A percentile compares a stretch with the other conserved stretches of the same genome.
Conservation (phyloP, 1,140 invertebrate species). For the Daktulosphaira vitifoliae region DNA sequence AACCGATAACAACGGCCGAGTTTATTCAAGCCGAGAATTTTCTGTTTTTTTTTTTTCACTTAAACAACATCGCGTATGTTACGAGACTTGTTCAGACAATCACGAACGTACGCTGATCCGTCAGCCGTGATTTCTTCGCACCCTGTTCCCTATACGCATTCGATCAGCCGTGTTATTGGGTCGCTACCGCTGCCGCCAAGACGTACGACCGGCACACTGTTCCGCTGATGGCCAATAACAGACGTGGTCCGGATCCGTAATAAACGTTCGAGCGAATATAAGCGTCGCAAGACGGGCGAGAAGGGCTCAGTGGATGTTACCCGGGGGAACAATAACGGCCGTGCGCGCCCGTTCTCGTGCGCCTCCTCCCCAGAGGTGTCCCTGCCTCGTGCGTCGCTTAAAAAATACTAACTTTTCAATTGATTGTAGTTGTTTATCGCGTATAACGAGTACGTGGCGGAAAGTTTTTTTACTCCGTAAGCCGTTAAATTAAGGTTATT, state of each 20-base stretch:
- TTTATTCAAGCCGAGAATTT: too few species aligned
- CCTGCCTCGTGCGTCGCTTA: neutral
- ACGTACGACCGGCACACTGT: neutral
- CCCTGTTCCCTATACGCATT: neutral
- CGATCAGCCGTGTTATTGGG: conserved; percentile 33
- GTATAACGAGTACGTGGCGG: conserved; percentile 12
- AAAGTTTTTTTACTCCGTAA: neutral
- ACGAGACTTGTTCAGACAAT: too few species aligned
- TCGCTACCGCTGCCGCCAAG: too few species aligned
- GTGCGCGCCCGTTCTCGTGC: neutral
- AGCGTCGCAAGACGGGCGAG: neutral
- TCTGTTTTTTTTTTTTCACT: neutral
- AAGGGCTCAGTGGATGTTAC: neutral
- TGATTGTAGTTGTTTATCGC: conserved; percentile 31
- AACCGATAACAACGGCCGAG: too few species aligned
- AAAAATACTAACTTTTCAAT: conserved; percentile 26
- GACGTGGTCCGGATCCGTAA: conserved; percentile 30
- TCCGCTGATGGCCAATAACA: conserved; percentile 26
- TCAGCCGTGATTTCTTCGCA: neutral
- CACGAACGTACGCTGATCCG: neutral
- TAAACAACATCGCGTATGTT: neutral
- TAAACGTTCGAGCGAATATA: conserved; percentile 3
- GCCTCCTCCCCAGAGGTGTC: neutral
- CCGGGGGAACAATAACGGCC: conserved; percentile 27
- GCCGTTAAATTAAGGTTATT: conserved; percentile 32